phyloP scores from a whole-genome alignment of 2,888 invertebrate genomes.

The Campoletis raptor region DNA sequence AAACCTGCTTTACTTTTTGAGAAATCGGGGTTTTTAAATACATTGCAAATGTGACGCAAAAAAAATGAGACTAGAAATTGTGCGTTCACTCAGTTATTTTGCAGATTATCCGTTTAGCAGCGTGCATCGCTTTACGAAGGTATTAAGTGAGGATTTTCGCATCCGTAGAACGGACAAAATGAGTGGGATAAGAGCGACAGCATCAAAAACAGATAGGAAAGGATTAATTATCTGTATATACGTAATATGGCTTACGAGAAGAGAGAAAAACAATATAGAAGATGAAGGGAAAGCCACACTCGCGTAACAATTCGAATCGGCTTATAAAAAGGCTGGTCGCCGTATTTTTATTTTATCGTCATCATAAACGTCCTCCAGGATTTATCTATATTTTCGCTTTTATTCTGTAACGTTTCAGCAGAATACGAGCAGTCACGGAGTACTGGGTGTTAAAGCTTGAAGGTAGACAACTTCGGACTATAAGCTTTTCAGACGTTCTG shows the following conservation, averaged over 20 bases:
- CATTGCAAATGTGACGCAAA: not conserved
- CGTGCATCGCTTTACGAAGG: conserved; percentile 22
- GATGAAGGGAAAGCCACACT: conserved; percentile 45
- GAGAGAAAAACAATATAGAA: conserved; percentile 24
- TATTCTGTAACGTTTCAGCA: conserved; percentile 46
- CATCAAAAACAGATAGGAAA: conserved; percentile 37
- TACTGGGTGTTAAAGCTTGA: conserved; percentile 6
- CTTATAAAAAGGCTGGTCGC: conserved; percentile 66
- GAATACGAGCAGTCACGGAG: conserved; percentile 24
- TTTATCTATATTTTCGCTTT: conserved; percentile 51
- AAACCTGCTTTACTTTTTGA: not conserved
- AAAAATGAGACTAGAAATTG: not conserved
- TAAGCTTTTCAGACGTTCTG: conserved; percentile 44
- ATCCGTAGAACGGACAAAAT: conserved; percentile 14
- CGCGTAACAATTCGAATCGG: conserved; percentile 67
- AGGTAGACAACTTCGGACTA: conserved; percentile 34
- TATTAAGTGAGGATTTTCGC: conserved; percentile 40
- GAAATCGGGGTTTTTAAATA: not conserved
- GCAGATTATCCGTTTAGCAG: conserved; percentile 19
- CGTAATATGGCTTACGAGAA: not conserved
- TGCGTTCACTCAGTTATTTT: conserved; percentile 13
- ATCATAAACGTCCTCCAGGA: conserved; percentile 69
- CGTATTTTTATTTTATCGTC: conserved; percentile 69
- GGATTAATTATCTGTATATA: conserved; percentile 33
- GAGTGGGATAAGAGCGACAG: conserved; percentile 27